Percentiles rank a stretch among this genome's conserved stretches.
Conservation (phyloP, 2,113 vertebrate genomes). For the Buteo buteo region DNA sequence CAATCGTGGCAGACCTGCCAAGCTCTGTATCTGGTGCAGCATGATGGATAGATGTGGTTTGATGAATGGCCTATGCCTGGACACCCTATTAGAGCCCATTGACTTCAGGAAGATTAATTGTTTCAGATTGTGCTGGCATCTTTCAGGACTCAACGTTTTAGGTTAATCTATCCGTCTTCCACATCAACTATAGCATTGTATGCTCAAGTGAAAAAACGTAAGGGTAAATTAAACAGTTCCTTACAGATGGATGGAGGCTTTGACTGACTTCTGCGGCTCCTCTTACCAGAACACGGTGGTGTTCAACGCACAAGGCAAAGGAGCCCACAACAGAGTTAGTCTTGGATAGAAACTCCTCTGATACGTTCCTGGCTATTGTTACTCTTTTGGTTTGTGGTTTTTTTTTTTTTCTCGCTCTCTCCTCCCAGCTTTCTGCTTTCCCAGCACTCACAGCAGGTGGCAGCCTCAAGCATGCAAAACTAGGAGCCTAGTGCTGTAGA, state of each 20-base stretch:
- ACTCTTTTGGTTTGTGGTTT: neutral
- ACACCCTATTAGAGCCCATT: constrained; percentile 24
- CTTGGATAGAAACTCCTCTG: neutral
- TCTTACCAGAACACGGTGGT: neutral
- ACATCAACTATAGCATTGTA: neutral
- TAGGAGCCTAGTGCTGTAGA: neutral
- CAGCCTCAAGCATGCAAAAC: neutral
- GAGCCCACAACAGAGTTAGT: rapidly evolving
- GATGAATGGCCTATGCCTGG: constrained; percentile 56
- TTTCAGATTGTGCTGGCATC: constrained; percentile 6
- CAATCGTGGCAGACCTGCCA: neutral
- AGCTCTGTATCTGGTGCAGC: neutral
- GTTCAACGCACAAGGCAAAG: neutral
- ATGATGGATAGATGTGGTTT: constrained; percentile 60
- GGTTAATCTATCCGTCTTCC: constrained; percentile 46
- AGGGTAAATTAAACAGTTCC: neutral
- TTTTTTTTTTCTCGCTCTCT: neutral
- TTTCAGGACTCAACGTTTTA: constrained; percentile 35
- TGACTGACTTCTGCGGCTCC: neutral
- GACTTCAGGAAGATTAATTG: constrained; percentile 57
- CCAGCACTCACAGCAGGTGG: neutral
- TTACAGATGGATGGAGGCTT: neutral
- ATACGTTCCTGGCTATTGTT: rapidly evolving
- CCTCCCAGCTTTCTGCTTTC: neutral
- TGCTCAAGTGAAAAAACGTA: constrained; percentile 1